Evolutionary conservation across 92 coral and sea anemone species (phyloP), one percentile per base, ranked within the genome.

Genomic region (Umimayanthus chanpuru): DNA sequence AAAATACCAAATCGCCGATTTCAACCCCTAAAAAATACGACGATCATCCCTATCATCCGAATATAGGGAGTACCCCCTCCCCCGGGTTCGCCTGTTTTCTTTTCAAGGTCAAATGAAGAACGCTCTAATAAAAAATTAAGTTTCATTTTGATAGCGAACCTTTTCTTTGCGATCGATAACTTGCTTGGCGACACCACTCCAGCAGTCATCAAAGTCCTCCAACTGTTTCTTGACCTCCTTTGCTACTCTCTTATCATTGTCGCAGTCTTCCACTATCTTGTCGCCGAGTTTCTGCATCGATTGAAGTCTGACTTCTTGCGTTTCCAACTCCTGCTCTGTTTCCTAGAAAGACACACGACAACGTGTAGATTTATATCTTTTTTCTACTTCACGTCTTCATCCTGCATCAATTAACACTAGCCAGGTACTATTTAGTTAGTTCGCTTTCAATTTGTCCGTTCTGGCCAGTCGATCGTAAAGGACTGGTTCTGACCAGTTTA

Each of bases 181-280:
- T 82, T 93, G 92, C 49, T 88, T 92, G 26, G 94, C 97, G 18
- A 95, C 95, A 18, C 90, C 93, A 74, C 93, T 92, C 99, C 99
- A 97, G 21, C 98, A 94, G 30, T 90, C 95, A 86, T 95, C 95
- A 53, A 97, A 97, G 73, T 97, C 99, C 66, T 90, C 93, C 39
- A 97, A 89, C 84, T 97, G 97, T 41, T 89, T 93, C 39, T 93
- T 80, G 5, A 97, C 90, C 55, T 94, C 96, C 29, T 94, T 90
- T 9, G 90, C 82, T 8, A 96, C 92, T 65, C 89, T 92, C 6
- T 89, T 85, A 78, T 94, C 93, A 56, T 86, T 81, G 9, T 88
- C 91, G 4, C 92, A 85, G 25, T 92, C 93, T 25, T 93, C 92
- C 49, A 91, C 67, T 38, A 95, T 92, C 50, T 93, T 92, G 65